Evolutionary conservation across 2,888 invertebrate genomes (phyloP).

Genomic region (Eurytoma adleriae): DNA sequence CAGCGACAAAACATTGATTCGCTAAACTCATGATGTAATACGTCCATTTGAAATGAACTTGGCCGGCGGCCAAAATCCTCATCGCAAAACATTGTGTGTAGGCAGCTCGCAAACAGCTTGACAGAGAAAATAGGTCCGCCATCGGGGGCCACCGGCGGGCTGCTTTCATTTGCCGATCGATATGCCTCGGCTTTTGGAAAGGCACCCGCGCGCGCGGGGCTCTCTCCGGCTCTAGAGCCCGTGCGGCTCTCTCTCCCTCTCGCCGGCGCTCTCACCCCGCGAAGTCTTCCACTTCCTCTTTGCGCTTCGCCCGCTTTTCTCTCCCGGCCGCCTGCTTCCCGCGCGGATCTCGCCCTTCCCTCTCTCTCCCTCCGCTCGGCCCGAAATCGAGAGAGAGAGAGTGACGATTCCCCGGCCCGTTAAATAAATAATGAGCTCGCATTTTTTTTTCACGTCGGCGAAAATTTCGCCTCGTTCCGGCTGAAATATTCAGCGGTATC

Average conservation of each 20-base stretch:
- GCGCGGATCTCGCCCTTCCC: neutral
- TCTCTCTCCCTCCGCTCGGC: conserved; percentile 46
- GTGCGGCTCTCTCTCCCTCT: conserved; percentile 2
- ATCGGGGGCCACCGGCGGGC: conserved; percentile 50
- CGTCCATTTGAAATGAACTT: conserved; percentile 74
- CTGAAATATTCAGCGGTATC: conserved; percentile 15
- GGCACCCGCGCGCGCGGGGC: conserved; percentile 25
- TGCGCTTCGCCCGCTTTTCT: conserved; percentile 4
- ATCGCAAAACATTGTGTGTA: conserved; percentile 59
- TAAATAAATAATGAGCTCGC: conserved; percentile 29
- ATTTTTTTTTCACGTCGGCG: conserved; percentile 39
- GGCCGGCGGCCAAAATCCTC: conserved; percentile 68
- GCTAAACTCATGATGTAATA: conserved; percentile 74
- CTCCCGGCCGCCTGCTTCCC: neutral
- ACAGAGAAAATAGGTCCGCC: conserved; percentile 71
- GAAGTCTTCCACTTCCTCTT: conserved; percentile 3
- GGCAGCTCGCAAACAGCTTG: conserved; percentile 67
- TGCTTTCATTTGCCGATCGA: conserved; percentile 69
- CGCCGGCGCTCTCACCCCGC: conserved; percentile 5
- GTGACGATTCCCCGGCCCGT: too few relatives aligned
- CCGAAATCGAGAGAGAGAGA: too few relatives aligned
- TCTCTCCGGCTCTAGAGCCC: conserved; percentile 53
- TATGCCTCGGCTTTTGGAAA: conserved; percentile 64
- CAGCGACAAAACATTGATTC: conserved; percentile 72
- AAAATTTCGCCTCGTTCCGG: conserved; percentile 43